phyloP scores from a whole-genome alignment of 2,888 invertebrate genomes.

The Rotaria socialis region DNA sequence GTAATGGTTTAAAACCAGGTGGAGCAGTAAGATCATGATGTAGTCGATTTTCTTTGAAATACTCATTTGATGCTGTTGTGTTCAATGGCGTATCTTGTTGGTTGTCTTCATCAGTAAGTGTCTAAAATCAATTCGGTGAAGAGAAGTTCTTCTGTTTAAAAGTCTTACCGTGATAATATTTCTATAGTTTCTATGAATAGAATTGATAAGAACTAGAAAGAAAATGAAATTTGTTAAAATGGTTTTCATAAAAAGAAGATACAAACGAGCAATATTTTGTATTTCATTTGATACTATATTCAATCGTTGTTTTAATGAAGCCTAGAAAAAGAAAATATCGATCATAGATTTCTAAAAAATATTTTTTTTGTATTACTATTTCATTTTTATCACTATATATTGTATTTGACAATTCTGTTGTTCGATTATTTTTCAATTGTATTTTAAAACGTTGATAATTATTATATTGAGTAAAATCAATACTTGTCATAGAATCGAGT shows the following conservation, averaged over 20 bases:
- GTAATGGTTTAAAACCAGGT: background rate
- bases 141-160: too few species aligned
- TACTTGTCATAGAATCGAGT: background rate
- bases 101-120: background rate
- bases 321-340: background rate
- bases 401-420: background rate
- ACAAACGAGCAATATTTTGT: background rate
- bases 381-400: background rate
- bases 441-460: background rate
- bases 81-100: background rate
- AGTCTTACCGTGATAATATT: background rate
- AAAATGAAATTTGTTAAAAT: background rate
- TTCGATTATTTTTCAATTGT: background rate
- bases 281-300: background rate
- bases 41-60: background rate
- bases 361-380: background rate
- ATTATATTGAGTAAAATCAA: background rate
- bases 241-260: background rate
- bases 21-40: background rate
- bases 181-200: background rate
- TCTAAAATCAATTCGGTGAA: background rate
- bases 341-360: background rate
- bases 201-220: background rate
- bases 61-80: too few species aligned
- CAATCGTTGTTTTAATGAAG: background rate